Conservation (phyloP, 2,113 vertebrate genomes). For the Pao palembangensis region DNA sequence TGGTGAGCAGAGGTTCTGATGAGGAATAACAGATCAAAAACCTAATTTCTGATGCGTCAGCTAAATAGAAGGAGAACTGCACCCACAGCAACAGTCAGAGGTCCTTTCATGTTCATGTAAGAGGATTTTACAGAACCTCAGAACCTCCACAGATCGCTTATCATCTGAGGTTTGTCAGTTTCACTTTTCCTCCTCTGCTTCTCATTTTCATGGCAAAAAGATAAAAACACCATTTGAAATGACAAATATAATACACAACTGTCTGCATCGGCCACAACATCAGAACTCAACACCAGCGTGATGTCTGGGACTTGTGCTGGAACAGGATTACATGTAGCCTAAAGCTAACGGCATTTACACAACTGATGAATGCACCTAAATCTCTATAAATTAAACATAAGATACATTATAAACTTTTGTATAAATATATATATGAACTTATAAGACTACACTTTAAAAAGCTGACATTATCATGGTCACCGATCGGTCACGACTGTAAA, state of each 20-base stretch:
- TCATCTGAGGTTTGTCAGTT: no score
- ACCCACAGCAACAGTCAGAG: conserved; percentile 14
- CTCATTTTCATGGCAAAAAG: no score
- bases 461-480: background rate
- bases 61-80: conserved; percentile 24
- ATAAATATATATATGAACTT: no score
- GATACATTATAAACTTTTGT: no score
- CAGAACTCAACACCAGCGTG: background rate
- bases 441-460: no score
- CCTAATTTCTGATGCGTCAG: conserved; percentile 60
- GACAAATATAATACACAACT: conserved; percentile 3
- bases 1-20: conserved; percentile 54
- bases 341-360: conserved; percentile 40
- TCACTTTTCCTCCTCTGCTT: no score
- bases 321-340: conserved; percentile 44
- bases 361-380: conserved; percentile 31
- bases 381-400: background rate
- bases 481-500: no score
- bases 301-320: conserved; percentile 9
- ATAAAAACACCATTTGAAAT: no score
- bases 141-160: background rate
- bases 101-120: conserved; percentile 5
- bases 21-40: conserved; percentile 66
- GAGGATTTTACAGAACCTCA: conserved; percentile 16
- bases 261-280: conserved; percentile 19